Base-by-base conservation (phyloP, 2,797 vertebrate genomes). In the Chanos chanos region DNA sequence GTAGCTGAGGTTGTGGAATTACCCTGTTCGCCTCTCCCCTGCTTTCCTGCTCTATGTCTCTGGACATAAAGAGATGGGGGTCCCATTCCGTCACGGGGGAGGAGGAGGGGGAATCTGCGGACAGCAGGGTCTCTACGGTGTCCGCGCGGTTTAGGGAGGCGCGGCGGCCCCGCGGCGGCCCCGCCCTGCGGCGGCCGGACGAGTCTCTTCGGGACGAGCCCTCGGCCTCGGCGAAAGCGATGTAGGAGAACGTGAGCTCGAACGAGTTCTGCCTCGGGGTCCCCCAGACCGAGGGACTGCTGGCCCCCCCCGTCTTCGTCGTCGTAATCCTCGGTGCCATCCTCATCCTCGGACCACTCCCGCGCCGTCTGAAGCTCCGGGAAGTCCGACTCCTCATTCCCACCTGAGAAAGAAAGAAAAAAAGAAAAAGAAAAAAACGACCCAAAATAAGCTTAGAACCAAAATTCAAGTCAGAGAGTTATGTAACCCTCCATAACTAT, bases 191-290 rank as follows among this genome's bases (percentile, higher is more conserved):
- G 1, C 68, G 57, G 6, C 57, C 58, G 4, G n/a, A n/a, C n/a
- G 64, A 61, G 48, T 76, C 74, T 62, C 70, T 71, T 22, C 74
- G 64, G 2, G 33, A 34, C 18, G 61, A 55, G 27, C 56, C 80
- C 69, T 85, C 89, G 0, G 79, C 67, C 19, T 90, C 91, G 0
- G 90, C 87, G 1, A 96, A 92, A 78, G 94, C 91, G 3, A 96
- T 92, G 81, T 95, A 96, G 45, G 93, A 96, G 77, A 96, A 95
- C 25, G 93, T 95, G 81, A 92, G 87, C 86, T 96, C 94, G 0
- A 73, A 77, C 59, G 85, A 87, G 81, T 77, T 85, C 76, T 91
- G 90, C 5, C 90, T 85, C 0, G 93, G 92, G 8, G 93, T 94
- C 34, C 91, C 90, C 93, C 93, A 94, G 64, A 90, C 75, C 43